These are phyloP conservation scores for Drosophila conformis DNA, from an alignment of 2,888 invertebrate genomes.

Conservation along the genomic window DNA sequence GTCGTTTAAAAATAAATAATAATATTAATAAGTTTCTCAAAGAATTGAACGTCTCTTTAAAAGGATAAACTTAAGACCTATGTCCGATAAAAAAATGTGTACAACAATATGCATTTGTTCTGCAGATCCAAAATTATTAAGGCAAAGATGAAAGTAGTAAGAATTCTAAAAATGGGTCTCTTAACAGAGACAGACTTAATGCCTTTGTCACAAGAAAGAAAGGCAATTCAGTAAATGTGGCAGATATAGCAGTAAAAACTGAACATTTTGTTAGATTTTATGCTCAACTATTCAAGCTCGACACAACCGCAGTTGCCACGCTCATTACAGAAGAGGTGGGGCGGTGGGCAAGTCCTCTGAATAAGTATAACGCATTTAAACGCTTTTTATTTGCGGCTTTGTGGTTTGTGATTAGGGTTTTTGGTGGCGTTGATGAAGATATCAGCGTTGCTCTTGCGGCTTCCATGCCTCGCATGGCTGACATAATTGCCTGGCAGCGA, in stretches of 20 bases:
- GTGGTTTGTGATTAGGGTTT: neutral
- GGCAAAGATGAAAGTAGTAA: too few species aligned
- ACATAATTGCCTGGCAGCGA: constrained; percentile 26
- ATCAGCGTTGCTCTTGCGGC: constrained; percentile 17
- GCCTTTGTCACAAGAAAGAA: neutral
- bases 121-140: too few species aligned
- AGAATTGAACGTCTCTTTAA: neutral
- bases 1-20: neutral
- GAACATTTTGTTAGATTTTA: constrained; percentile 23
- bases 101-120: too few species aligned
- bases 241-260: neutral
- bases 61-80: neutral
- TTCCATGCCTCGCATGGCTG: constrained; percentile 37
- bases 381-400: constrained; percentile 19
- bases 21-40: neutral
- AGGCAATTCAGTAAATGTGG: too few species aligned
- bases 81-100: too few species aligned
- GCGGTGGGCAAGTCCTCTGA: constrained; percentile 26
- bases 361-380: constrained; percentile 44
- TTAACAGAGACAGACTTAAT: neutral
- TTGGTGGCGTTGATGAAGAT: constrained; percentile 22
- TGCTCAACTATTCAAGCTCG: constrained; percentile 6
- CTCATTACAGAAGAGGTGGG: neutral
- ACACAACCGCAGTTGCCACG: constrained; percentile 17
- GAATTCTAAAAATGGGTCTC: too few species aligned